Conservation (phyloP, 2,888 invertebrate genomes). For the Apocheima hispidaria region DNA sequence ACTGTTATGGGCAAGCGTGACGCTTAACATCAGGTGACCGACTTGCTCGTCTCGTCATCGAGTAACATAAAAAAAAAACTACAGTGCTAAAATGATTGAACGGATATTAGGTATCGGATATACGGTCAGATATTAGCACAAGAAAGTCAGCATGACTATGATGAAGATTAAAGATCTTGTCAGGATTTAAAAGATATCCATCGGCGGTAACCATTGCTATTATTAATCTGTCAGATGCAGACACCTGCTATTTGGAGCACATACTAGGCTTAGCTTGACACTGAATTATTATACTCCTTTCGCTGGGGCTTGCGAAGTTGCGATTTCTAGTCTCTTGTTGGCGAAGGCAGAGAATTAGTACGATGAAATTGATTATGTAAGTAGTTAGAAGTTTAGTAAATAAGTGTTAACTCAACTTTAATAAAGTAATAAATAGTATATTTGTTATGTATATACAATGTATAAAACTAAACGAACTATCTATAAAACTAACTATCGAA, state of each 20-base stretch:
- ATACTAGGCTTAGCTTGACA: slow-evolving; percentile 23
- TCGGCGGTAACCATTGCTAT: slow-evolving; percentile 22
- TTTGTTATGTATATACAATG: too few relatives aligned
- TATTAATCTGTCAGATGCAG: slow-evolving; percentile 28
- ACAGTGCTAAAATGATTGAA: slow-evolving; percentile 15
- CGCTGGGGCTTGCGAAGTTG: slow-evolving; percentile 11
- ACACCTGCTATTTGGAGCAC: slow-evolving; percentile 32
- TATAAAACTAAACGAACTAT: too few relatives aligned
- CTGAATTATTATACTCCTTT: slow-evolving; percentile 30
- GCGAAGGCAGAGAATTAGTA: neutral
- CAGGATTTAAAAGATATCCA: slow-evolving; percentile 28
- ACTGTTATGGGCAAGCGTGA: too few relatives aligned
- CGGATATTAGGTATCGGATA: neutral
- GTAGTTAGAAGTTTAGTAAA: neutral
- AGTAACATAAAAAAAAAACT: too few relatives aligned
- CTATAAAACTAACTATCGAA: too few relatives aligned
- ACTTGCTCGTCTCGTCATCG: too few relatives aligned
- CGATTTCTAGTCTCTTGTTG: slow-evolving; percentile 19
- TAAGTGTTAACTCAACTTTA: too few relatives aligned
- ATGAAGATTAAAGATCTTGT: slow-evolving; percentile 21
- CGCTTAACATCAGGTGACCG: too few relatives aligned
- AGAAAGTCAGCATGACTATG: slow-evolving; percentile 25
- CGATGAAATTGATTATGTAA: neutral
- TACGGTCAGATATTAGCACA: slow-evolving; percentile 22
- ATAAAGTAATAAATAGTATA: too few relatives aligned